Base-by-base conservation (phyloP, 2,113 vertebrate species). In the Octodon degus region DNA sequence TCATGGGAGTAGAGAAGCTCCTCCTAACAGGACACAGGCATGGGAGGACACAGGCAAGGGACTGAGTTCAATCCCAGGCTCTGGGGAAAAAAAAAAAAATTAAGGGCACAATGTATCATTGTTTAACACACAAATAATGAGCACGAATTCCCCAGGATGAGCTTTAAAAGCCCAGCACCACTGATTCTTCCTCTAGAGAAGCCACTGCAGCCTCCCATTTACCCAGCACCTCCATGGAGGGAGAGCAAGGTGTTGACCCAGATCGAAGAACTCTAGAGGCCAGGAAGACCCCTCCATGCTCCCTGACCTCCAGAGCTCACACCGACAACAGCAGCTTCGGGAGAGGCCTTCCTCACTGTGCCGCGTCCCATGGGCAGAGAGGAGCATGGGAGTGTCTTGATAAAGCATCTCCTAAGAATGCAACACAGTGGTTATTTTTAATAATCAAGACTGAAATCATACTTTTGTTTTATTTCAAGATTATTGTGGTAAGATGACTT, bases 141-240 rank as follows among this genome's bases (percentile, higher is more conserved):
- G 43, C 17, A 30, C 40, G 76, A 84, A 30, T 83, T 86, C 67
- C 55, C 82, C 7, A 74, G 17, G 7, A 13, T 58, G 72, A 80
- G 8, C 84, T 43, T 93, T 92, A 24, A 86, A 94, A 76, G 40
- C 34, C 14, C 53, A 63, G 86, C 19, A 37, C 76, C 90, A 90
- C 3, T 85, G 62, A 47, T 86, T 37, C 62, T 85, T 86, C 60
- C 19, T 67, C 9, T 67, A 22, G 40, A 85, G 90, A 87, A 72
- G 22, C 60, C 86, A 34, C 27, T n/a, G 60, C 53, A 77, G 40
- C 17, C 47, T 24, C 24, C 2, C 10, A 37, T 82, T 16, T 82
- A 72, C 65, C 68, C 27, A 72, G 47, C 37, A 30, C 13, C 47
- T 89, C 25, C 0, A 8, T 14, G 37, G 37, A 67, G 85, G 50